A percentile compares a stretch with the other conserved stretches of the same genome.
These are phyloP conservation scores for Chironomus tentans DNA, from an alignment of 2,888 invertebrate species.

Conservation along the genomic window DNA sequence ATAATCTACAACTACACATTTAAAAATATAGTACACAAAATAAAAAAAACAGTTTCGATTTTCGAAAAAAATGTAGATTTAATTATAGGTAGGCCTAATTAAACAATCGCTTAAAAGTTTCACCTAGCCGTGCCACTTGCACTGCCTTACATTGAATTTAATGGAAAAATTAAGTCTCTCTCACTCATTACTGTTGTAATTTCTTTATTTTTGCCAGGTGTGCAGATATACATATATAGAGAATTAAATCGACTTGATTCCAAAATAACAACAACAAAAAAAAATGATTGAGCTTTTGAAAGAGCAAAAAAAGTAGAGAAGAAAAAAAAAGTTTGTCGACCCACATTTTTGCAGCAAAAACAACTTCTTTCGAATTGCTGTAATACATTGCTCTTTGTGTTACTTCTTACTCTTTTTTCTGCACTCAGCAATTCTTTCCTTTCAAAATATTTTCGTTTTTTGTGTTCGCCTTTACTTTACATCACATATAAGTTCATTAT, in stretches of 20 bases:
- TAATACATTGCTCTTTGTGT: not conserved
- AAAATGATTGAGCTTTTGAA: conserved; percentile 10
- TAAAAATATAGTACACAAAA: no score
- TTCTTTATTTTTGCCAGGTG: not conserved
- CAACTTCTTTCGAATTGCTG: not conserved
- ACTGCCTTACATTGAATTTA: not conserved
- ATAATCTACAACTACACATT: no score
- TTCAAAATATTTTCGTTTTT: not conserved
- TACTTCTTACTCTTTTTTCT: not conserved
- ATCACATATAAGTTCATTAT: not conserved
- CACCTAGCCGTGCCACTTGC: not conserved
- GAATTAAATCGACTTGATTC: not conserved
- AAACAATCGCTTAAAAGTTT: not conserved
- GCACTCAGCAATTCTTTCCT: conserved; percentile 1
- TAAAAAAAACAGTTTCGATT: not conserved
- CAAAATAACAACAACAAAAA: not conserved
- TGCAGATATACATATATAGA: not conserved
- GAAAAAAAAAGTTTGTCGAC: conserved; percentile 18
- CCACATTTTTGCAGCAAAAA: conserved; percentile 9
- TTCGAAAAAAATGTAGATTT: not conserved
- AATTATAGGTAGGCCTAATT: not conserved
- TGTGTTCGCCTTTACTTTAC: not conserved
- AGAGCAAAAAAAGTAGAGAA: not conserved
- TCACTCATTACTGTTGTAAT: no score
- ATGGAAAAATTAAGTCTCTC: no score